phyloP scores from a whole-genome alignment of 2,797 vertebrate species.

The Ispidina lecontei region DNA sequence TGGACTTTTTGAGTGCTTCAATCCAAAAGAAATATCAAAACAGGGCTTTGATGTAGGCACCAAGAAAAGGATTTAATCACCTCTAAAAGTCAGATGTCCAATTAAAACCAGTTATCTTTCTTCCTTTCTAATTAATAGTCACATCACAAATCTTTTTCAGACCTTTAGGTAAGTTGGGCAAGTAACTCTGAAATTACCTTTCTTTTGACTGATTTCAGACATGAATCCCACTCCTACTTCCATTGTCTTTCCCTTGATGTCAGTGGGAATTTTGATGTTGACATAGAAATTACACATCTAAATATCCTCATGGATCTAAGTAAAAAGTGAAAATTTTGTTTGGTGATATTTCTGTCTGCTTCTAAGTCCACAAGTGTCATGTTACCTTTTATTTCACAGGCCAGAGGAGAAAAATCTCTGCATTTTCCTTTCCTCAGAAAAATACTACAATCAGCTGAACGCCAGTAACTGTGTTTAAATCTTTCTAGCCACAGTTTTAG shows the following conservation, averaged over 20 bases:
- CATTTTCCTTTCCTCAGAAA: conserved; percentile 22
- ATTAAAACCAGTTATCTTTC: not conserved
- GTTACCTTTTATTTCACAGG: not conserved
- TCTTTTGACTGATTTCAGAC: not conserved
- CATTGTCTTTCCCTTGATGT: not conserved
- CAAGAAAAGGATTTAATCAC: not conserved
- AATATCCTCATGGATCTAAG: not conserved
- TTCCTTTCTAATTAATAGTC: not conserved
- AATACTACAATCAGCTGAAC: conserved; percentile 4
- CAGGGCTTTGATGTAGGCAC: not conserved
- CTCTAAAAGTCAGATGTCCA: not conserved
- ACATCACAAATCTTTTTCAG: not conserved
- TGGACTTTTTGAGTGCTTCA: not conserved
- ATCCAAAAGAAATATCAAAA: not conserved
- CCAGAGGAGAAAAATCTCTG: not conserved
- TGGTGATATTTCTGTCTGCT: not conserved
- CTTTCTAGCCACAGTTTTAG: conserved; percentile 28
- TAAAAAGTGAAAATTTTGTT: not conserved
- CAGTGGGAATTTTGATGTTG: not conserved
- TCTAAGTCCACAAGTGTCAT: not conserved
- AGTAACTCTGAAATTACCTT: not conserved
- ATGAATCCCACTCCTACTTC: not conserved
- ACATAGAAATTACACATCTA: not conserved
- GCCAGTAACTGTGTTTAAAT: conserved; percentile 41
- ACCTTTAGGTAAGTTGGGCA: not conserved